phyloP scores from a whole-genome alignment of 92 coral and sea anemone genomes.

The Bergia sp. region DNA sequence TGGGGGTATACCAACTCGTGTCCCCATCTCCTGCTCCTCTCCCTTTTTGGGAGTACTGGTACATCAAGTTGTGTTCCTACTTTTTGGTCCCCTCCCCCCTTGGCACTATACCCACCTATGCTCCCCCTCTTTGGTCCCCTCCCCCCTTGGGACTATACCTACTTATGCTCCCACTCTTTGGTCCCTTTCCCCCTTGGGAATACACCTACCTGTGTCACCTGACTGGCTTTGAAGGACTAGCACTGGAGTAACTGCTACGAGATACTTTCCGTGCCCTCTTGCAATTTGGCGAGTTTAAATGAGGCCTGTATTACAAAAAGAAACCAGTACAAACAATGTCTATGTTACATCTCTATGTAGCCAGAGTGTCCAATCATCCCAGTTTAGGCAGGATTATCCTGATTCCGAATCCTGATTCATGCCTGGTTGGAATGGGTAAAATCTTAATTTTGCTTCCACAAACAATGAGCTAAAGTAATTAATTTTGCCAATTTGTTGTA shows the following conservation, averaged over 20 bases:
- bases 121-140: not conserved
- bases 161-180: not conserved
- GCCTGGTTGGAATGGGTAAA: not conserved
- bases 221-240: slow-evolving; percentile 72
- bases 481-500: too few species aligned
- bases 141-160: not conserved
- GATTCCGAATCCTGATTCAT: too few species aligned
- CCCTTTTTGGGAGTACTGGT: not conserved
- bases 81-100: not conserved
- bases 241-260: slow-evolving; percentile 32
- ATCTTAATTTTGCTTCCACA: not conserved
- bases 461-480: not conserved
- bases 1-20: not conserved
- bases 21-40: not conserved
- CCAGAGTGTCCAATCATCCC: too few species aligned
- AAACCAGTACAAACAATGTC: too few species aligned
- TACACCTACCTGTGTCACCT: slow-evolving; percentile 54
- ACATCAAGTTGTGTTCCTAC: too few species aligned
- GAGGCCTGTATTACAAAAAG: slow-evolving; percentile 49
- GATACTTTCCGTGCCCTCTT: slow-evolving; percentile 56
- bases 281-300: slow-evolving; percentile 57
- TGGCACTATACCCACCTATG: not conserved
- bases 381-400: too few species aligned
- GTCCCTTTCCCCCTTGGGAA: not conserved
- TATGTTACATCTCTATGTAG: too few species aligned